Evolutionary conservation across 2,113 vertebrate species (phyloP).

Genomic region (Spea multiplicata): DNA sequence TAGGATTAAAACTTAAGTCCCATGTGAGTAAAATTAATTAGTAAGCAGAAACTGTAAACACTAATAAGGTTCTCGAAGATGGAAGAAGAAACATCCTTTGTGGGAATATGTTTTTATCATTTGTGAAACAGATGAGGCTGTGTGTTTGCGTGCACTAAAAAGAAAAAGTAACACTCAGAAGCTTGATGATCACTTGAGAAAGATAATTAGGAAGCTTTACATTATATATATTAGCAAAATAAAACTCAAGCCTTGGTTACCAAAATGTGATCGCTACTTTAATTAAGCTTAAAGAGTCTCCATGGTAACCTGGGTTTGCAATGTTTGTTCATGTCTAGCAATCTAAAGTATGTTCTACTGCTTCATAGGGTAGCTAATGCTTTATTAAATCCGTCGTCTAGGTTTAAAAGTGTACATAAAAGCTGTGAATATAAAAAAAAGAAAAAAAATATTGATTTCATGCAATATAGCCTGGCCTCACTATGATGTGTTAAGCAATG

Average conservation of each 20-base stretch:
- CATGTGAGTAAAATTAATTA: neutral
- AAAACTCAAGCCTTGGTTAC: slow-evolving; percentile 29
- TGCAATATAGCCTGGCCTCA: no score
- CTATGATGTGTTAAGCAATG: no score
- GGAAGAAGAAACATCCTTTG: slow-evolving; percentile 14
- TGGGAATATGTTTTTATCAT: slow-evolving; percentile 14
- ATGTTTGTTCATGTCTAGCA: slow-evolving; percentile 39
- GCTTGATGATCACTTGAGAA: slow-evolving; percentile 21
- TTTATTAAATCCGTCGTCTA: neutral
- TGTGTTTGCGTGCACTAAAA: slow-evolving; percentile 21
- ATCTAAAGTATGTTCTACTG: slow-evolving; percentile 24
- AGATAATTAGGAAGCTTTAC: slow-evolving; percentile 32
- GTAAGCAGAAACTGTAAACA: slow-evolving; percentile 19
- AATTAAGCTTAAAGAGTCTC: slow-evolving; percentile 52
- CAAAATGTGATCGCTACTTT: slow-evolving; percentile 13
- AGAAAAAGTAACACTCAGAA: neutral
- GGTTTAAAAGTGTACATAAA: neutral
- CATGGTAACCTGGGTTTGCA: slow-evolving; percentile 58
- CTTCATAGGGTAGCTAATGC: slow-evolving; percentile 16
- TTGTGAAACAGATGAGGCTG: slow-evolving; percentile 31
- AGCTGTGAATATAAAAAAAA: neutral
- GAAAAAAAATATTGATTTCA: neutral
- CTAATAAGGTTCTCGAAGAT: slow-evolving; percentile 38
- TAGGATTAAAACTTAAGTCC: neutral
- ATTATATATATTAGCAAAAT: slow-evolving; percentile 33